Evolutionary conservation across 2,888 invertebrate genomes (phyloP), one percentile per base, ranked within the genome.

Genomic region (Nymphalis c-album): DNA sequence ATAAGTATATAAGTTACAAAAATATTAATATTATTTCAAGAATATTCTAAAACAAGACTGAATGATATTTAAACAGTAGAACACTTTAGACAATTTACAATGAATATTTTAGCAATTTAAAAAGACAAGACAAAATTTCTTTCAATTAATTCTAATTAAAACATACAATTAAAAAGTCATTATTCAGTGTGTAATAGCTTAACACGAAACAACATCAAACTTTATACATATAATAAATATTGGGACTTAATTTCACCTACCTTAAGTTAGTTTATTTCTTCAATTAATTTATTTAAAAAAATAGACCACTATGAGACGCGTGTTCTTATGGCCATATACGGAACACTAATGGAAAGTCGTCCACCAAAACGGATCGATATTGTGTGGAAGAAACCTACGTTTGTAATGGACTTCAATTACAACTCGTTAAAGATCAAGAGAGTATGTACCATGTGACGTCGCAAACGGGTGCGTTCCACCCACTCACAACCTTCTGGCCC

Each of bases 291-390:
- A 50, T 50, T 31, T 50, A 20, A 50, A 50, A 50, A n/a, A 48
- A 48, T n/a, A 47, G n/a, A n/a, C 17, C n/a, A 50, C 50, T 18
- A n/a, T 2, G 18, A 2, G 10, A 26, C 17, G 22, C 53, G 31
- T 31, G 53, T n/a, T 26, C 53, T 22, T n/a, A 2, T 17, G 16
- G 7, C 26, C 7, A 13, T 17, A 55, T 55, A 55, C 53, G 53
- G 53, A 55, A 55, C 53, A 55, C 53, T 47, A 66, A 61, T 64
- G 18, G 64, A 53, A 60, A 22, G 48, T 46, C 35, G 45, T 26
- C 46, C 20, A 46, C 18, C 60, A 55, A 60, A 46, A 61, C 65
- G 47, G 53, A n/a, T 31, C 46, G 57, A 53, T 60, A 66, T 57
- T 55, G 66, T 60, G 55, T 60, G 61, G 31, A 18, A 46, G 35